Evolutionary conservation across 2,797 vertebrate species (phyloP), one percentile per base, ranked within the genome.

Genomic region (Meda fulgida): DNA sequence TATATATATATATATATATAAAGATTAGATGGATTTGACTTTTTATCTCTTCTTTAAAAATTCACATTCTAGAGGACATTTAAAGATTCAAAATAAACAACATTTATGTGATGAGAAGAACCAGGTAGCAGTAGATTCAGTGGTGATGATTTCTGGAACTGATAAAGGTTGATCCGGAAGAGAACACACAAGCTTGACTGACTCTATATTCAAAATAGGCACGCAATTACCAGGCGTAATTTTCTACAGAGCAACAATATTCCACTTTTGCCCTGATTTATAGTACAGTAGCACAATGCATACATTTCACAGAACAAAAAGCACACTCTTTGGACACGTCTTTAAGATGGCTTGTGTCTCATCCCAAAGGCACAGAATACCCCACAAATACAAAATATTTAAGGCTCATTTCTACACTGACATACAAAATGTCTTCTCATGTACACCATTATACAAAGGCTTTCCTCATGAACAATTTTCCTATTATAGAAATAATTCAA

Each of bases 401-500:
- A 48, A 82, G 86, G 79, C 78, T 84, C 69, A 81, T 72, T 81
- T 84, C 84, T 76, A 78, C 81, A 70, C 36, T 29, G 66, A 72
- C 38, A 51, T 58, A 43, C 71, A 78, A 84, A 89, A 87, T 34
- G 58, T 75, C 66, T 58, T 43, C 19, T 86, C 63, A 63, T 71
- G 21, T 84, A 81, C 84, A 87, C 71, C 63, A 83, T 81, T 76
- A 89, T 90, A 92, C 83, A 91, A 87, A 89, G 70, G 13, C 60
- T 84, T 48, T 69, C 63, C 19, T 40, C 34, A 60, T 29, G 14
- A 84, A 85, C 73, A 48, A 84, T 69, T 48, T 60, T 73, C 29
- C 55, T 90, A 72, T 90, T 90, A 66, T 88, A 90, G 89, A 93
- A 81, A 84, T 67, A 77, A 90, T 81, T 55, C 81, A 88, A 89